phyloP scores from a whole-genome alignment of 2,113 vertebrate species.

The Leucoraja erinaceus region DNA sequence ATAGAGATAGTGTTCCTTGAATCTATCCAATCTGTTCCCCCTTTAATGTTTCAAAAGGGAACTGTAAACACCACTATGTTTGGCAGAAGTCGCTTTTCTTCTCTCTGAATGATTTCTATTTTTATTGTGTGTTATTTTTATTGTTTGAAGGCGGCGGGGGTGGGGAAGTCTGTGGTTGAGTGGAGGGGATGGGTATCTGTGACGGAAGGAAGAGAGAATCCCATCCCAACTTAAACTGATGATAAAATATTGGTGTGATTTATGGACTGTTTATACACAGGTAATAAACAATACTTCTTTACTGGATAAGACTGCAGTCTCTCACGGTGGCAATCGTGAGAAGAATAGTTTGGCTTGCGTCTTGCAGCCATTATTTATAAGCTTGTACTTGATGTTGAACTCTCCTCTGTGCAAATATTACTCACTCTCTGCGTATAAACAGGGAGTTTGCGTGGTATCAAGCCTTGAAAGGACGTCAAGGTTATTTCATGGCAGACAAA shows the following conservation, averaged over 20 bases:
- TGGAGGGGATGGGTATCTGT: background rate
- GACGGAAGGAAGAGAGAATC: conserved; percentile 1
- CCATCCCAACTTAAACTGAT: background rate
- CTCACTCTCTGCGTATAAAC: background rate
- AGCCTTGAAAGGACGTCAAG: conserved; percentile 21
- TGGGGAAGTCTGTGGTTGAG: no score
- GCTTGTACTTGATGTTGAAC: conserved; percentile 4
- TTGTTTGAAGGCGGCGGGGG: background rate
- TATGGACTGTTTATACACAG: conserved; percentile 28
- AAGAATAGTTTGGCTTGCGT: conserved; percentile 28
- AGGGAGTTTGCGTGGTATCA: background rate
- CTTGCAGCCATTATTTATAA: conserved; percentile 19
- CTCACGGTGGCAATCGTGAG: conserved; percentile 27
- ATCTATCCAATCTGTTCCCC: no score
- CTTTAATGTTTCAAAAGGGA: background rate
- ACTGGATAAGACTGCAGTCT: background rate
- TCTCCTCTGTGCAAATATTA: background rate
- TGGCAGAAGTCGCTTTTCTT: background rate
- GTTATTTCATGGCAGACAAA: background rate
- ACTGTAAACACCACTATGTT: background rate
- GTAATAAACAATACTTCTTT: conserved; percentile 32
- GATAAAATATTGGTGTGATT: conserved; percentile 10
- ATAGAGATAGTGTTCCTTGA: no score
- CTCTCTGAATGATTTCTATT: background rate
- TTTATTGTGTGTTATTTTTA: background rate